These are phyloP conservation scores for Hoplostethus atlanticus DNA, from an alignment of 2,797 vertebrate species.

Conservation along the genomic window DNA sequence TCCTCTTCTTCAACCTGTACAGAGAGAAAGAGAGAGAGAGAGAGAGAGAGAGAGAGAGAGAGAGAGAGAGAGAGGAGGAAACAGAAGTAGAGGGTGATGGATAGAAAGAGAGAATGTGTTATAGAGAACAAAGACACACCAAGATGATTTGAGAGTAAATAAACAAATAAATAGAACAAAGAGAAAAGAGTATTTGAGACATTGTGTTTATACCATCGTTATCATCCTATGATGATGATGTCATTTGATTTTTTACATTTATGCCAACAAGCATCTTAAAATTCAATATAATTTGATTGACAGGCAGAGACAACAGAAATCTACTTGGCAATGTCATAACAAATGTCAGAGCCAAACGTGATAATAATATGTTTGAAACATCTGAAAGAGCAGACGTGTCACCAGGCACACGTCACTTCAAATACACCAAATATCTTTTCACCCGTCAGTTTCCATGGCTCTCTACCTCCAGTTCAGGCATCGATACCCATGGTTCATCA, in stretches of 20 bases:
- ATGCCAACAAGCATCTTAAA: too few relatives aligned
- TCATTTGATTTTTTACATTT: too few relatives aligned
- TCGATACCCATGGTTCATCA: background rate
- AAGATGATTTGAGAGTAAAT: background rate
- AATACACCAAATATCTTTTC: background rate
- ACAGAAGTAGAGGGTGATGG: background rate
- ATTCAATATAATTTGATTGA: too few relatives aligned
- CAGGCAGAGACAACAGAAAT: too few relatives aligned
- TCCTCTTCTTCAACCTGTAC: slow-evolving; percentile 87
- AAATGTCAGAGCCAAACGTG: too few relatives aligned
- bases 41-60: background rate
- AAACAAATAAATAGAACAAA: background rate
- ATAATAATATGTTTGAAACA: too few relatives aligned
- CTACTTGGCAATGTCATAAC: too few relatives aligned
- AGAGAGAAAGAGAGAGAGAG: slow-evolving; percentile 42
- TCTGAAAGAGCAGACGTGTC: too few relatives aligned
- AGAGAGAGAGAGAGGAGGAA: background rate
- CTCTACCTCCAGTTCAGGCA: slow-evolving; percentile 15
- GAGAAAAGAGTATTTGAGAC: background rate
- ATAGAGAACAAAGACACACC: background rate
- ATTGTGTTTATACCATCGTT: too few relatives aligned
- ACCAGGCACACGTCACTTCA: background rate
- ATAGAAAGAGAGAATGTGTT: too few relatives aligned
- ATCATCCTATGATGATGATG: too few relatives aligned
- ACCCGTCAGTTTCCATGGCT: slow-evolving; percentile 37